Base-by-base conservation (phyloP, 2,888 invertebrate genomes). In the Protophormia terraenovae region DNA sequence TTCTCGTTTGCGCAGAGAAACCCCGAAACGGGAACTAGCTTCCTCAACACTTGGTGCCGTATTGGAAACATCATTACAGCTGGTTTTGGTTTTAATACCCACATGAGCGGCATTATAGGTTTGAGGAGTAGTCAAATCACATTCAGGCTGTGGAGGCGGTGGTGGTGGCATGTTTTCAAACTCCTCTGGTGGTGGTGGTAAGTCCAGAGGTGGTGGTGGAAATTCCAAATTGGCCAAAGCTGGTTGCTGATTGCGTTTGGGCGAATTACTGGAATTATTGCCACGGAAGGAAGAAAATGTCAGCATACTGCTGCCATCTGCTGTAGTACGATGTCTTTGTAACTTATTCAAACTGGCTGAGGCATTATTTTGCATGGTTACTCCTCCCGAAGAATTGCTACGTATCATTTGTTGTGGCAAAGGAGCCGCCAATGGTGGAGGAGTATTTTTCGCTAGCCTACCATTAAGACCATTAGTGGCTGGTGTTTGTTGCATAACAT, bases 341-440 rank as follows among this genome's bases (percentile, higher is more conserved):
- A 95, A 93, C 82, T 95, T 95, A 84, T 92, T 93, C 1, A 93
- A 87, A 86, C 95, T 93, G 75, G 94, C 94, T 0, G 95, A 94
- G 19, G 95, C 95, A 73, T 95, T 95, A 88, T 94, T 94, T 32
- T 93, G 95, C 87, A 94, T 94, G 0, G 95, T 95, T 10, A 96
- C 96, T 8, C 97, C 97, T 62, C 97, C 96, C 0, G 97, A 97
- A 0, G 97, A 97, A 92, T 97, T 97, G 89, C 97, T 97, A 47
- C 97, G 95, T 84, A 97, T 97, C 97, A 97, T 97, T 93, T 97
- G 97, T 19, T 95, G 91, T 27, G 89, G 90, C 73, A 88, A 86
- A 76, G 88, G 87, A 86, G 88, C 87, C 78, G 88, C 64, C 84
- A 87, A 69, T 22, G 83, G 72, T 3, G 64, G 55, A 3, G 77